Evolutionary conservation across 2,888 invertebrate species (phyloP).

Genomic region (Malachius bipustulatus): DNA sequence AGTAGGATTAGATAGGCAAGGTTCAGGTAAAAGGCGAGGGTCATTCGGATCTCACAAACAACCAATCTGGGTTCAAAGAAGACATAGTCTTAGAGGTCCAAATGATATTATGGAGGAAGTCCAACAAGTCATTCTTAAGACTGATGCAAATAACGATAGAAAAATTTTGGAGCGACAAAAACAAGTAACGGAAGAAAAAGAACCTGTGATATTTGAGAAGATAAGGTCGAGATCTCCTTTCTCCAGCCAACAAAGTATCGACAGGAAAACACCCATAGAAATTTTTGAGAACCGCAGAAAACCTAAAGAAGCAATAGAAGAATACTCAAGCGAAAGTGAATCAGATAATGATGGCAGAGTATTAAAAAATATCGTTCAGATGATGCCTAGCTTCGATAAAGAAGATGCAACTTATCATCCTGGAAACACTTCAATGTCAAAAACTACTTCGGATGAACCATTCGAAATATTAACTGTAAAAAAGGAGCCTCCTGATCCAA

Average conservation of each 20-base stretch:
- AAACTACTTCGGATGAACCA: constrained; percentile 39
- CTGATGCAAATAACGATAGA: constrained; percentile 23
- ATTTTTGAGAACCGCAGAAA: constrained; percentile 33
- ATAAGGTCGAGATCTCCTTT: constrained; percentile 29
- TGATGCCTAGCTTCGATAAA: constrained; percentile 20
- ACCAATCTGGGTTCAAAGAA: constrained; percentile 30
- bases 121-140: constrained; percentile 22
- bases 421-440: constrained; percentile 32
- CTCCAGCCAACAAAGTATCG: constrained; percentile 18
- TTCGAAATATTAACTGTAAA: constrained; percentile 49
- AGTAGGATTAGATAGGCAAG: constrained; percentile 36
- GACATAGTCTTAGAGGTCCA: constrained; percentile 29
- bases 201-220: constrained; percentile 31
- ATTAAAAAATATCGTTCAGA: constrained; percentile 11
- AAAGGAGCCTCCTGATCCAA: constrained; percentile 53
- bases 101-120: constrained; percentile 27
- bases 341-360: constrained; percentile 29
- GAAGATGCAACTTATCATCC: constrained; percentile 61
- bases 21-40: constrained; percentile 38
- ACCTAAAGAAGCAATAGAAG: constrained; percentile 39
- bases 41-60: constrained; percentile 38
- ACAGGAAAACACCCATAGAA: constrained; percentile 25
- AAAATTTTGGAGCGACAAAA: constrained; percentile 26
- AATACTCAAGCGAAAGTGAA: constrained; percentile 28
- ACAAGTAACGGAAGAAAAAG: constrained; percentile 32